Percentiles rank a stretch among this genome's conserved stretches.
phyloP scores from a whole-genome alignment of 1,140 invertebrate genomes.

The Dinoponera quadriceps region DNA sequence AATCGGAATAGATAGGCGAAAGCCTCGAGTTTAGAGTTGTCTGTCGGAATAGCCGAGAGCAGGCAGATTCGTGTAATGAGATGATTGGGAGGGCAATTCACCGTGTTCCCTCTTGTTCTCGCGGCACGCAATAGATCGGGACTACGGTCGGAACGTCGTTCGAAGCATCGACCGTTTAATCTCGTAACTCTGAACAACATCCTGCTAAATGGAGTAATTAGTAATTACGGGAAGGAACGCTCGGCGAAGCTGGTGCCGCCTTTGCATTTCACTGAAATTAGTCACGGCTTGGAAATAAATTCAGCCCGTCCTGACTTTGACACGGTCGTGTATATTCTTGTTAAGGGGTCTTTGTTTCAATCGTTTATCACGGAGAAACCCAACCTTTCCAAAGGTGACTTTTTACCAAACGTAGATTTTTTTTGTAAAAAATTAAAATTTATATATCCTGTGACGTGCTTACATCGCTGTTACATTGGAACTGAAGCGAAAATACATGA shows the following conservation, averaged over 20 bases:
- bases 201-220: conserved; percentile 67
- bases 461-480: too few relatives aligned
- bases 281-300: conserved; percentile 1
- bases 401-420: too few relatives aligned
- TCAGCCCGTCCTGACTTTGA: neutral
- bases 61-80: conserved; percentile 70
- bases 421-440: too few relatives aligned
- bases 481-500: too few relatives aligned
- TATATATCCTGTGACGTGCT: too few relatives aligned
- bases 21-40: conserved; percentile 48
- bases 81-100: conserved; percentile 77
- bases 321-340: neutral
- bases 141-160: conserved; percentile 26
- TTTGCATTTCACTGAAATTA: conserved; percentile 11
- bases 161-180: conserved; percentile 66
- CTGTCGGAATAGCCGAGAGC: conserved; percentile 38
- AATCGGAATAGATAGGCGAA: conserved; percentile 48
- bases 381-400: too few relatives aligned
- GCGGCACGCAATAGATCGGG: conserved; percentile 60
- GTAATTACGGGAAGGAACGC: conserved; percentile 27
- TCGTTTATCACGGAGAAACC: too few relatives aligned
- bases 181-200: conserved; percentile 59
- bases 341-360: too few relatives aligned
- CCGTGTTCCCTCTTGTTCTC: conserved; percentile 68
- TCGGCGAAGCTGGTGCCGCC: neutral